Evolutionary conservation across 2,888 invertebrate species (phyloP).

Genomic region (Stegophylla sp.): DNA sequence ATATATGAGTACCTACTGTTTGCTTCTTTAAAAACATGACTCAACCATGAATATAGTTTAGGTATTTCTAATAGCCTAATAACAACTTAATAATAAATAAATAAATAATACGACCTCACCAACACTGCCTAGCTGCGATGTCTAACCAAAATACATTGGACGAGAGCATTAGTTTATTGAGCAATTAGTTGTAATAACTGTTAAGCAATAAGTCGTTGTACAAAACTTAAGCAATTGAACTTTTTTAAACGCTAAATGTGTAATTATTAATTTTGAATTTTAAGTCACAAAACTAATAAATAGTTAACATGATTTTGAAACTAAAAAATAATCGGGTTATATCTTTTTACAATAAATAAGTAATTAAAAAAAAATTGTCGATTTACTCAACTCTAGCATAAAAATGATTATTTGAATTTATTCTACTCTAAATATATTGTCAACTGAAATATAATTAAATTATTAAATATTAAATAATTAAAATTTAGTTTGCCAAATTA

Average conservation of each 20-base stretch:
- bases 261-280: not conserved
- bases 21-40: slow-evolving; percentile 11
- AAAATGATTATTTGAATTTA: too few species aligned
- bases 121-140: not conserved
- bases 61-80: slow-evolving; percentile 13
- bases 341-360: too few species aligned
- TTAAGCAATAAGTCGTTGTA: slow-evolving; percentile 22
- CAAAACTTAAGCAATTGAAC: not conserved
- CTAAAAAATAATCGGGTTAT: too few species aligned
- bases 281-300: too few species aligned
- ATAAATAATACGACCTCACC: slow-evolving; percentile 11
- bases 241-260: not conserved
- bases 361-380: too few species aligned
- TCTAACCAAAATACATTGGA: not conserved
- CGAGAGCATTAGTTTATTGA: not conserved
- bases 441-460: too few species aligned
- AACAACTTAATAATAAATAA: slow-evolving; percentile 10
- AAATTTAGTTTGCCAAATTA: too few species aligned
- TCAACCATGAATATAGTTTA: not conserved
- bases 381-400: too few species aligned
- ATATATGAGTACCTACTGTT: not conserved
- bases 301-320: too few species aligned
- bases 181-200: slow-evolving; percentile 8
- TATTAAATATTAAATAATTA: too few species aligned
- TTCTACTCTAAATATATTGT: too few species aligned